A percentile compares a stretch with the other conserved stretches of the same genome.
Conservation (phyloP, 2,113 vertebrate species). For the Sceloporus undulatus region DNA sequence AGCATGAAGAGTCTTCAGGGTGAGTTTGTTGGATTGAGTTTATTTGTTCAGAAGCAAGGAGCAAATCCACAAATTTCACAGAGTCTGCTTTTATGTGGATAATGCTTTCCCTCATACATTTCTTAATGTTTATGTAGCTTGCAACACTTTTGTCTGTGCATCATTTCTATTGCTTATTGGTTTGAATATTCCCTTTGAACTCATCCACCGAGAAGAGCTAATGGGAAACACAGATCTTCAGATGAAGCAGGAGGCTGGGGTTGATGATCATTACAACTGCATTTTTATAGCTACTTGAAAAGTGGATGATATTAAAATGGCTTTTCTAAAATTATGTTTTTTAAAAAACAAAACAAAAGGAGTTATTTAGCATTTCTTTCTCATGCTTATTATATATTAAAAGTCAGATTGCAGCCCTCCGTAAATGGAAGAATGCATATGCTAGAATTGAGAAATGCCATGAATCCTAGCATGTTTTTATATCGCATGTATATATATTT, state of each 20-base stretch:
- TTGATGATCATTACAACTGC: conserved; percentile 47
- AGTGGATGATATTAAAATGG: conserved; percentile 25
- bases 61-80: conserved; percentile 40
- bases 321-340: conserved; percentile 52
- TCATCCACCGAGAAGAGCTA: conserved; percentile 26
- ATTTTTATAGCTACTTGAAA: conserved; percentile 38
- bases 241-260: conserved; percentile 22
- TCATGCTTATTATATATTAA: conserved; percentile 20
- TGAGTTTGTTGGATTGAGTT: neutral
- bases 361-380: conserved; percentile 26
- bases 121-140: conserved; percentile 28
- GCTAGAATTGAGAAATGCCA: neutral
- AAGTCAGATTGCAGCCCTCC: neutral
- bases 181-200: conserved; percentile 48
- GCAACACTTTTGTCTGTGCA: conserved; percentile 17
- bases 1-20: conserved; percentile 29
- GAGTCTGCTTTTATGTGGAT: conserved; percentile 27
- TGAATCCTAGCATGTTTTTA: neutral
- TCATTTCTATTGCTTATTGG: conserved; percentile 28
- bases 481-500: conserved; percentile 39
- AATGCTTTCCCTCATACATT: conserved; percentile 30
- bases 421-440: neutral
- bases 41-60: conserved; percentile 22
- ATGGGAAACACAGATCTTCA: conserved; percentile 36
- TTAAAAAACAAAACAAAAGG: conserved; percentile 24